phyloP scores from a whole-genome alignment of 2,113 vertebrate species.

The Raja brachyura region DNA sequence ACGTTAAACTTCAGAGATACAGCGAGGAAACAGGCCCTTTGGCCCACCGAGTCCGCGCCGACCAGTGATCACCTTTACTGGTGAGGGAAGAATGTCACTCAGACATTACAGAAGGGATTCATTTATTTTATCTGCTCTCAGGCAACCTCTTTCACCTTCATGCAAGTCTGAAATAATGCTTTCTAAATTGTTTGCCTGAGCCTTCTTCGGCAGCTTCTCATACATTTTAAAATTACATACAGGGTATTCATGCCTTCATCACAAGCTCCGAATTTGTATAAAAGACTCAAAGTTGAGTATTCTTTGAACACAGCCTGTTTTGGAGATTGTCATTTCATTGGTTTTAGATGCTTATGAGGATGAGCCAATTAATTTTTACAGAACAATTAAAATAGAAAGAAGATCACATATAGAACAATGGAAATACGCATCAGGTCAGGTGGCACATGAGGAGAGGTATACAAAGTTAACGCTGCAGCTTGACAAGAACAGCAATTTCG shows the following conservation, averaged over 20 bases:
- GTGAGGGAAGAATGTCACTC: background rate
- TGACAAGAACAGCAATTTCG: too few species aligned
- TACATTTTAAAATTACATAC: slow-evolving; percentile 1
- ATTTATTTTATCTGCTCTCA: background rate
- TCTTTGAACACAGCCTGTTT: background rate
- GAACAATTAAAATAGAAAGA: background rate
- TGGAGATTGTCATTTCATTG: background rate
- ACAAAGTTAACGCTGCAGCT: too few species aligned
- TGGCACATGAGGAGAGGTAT: too few species aligned
- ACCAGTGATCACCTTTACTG: background rate
- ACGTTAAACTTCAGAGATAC: too few species aligned
- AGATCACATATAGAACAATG: background rate
- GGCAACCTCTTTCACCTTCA: background rate
- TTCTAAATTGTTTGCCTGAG: slow-evolving; percentile 1
- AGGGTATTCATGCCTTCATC: background rate
- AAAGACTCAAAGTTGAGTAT: background rate
- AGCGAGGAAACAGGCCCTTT: too few species aligned
- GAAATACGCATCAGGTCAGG: too few species aligned
- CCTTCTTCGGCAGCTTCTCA: background rate
- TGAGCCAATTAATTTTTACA: background rate
- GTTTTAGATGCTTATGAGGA: background rate
- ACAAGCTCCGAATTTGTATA: background rate
- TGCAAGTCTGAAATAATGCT: background rate
- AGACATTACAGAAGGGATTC: background rate
- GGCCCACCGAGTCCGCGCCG: too few species aligned